phyloP scores from a whole-genome alignment of 1,140 invertebrate species.

The Psilanteris sp. region DNA sequence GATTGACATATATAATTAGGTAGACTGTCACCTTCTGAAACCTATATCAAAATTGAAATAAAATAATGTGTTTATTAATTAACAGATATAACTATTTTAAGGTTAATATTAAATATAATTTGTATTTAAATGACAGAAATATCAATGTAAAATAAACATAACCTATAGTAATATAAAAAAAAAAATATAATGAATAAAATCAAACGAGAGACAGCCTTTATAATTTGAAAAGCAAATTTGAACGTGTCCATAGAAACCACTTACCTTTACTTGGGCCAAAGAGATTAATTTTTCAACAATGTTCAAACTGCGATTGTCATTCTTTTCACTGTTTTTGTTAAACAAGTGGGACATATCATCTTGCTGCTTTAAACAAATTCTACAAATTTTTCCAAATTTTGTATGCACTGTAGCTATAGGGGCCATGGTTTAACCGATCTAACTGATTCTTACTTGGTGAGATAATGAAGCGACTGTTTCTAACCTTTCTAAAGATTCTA shows the following conservation, averaged over 20 bases:
- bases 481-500: too few species aligned
- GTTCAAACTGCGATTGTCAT: constrained; percentile 6
- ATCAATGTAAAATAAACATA: constrained; percentile 31
- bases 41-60: constrained; percentile 25
- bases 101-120: constrained; percentile 3
- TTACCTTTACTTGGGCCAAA: constrained; percentile 66
- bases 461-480: too few species aligned
- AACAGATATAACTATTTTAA: neutral
- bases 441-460: too few species aligned
- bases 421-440: constrained; percentile 15
- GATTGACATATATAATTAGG: constrained; percentile 61
- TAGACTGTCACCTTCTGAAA: constrained; percentile 56
- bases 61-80: neutral
- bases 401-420: neutral
- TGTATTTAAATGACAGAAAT: neutral
- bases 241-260: constrained; percentile 54
- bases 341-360: constrained; percentile 59
- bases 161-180: constrained; percentile 46
- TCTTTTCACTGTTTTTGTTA: constrained; percentile 2
- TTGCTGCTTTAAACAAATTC: constrained; percentile 65
- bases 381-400: constrained; percentile 64
- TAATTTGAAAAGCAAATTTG: constrained; percentile 20
- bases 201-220: constrained; percentile 1
- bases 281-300: constrained; percentile 61
- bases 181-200: constrained; percentile 23